Percentiles rank a stretch among this genome's conserved stretches.
Evolutionary conservation across 2,113 vertebrate species (phyloP).

Genomic region (Anguilla rostrata): DNA sequence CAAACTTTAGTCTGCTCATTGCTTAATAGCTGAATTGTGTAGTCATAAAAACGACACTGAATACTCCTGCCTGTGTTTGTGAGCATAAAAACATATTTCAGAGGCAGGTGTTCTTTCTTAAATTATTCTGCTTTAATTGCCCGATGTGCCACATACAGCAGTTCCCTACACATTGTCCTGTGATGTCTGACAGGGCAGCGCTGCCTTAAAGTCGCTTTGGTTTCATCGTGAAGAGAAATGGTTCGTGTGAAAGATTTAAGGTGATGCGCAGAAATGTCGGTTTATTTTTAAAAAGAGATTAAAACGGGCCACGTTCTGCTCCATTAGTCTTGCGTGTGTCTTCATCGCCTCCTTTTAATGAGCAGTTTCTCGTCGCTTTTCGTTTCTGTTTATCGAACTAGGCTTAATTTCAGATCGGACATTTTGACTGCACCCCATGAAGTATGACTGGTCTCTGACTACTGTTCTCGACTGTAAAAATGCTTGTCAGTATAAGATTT

Average conservation of each 20-base stretch:
- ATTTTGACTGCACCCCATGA: constrained; percentile 50
- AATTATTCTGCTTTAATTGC: no score
- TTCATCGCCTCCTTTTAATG: not conserved
- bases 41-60: not conserved
- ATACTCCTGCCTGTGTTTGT: not conserved
- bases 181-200: not conserved
- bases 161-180: not conserved
- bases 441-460: constrained; percentile 43
- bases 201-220: not conserved
- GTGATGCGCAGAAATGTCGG: not conserved
- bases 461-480: constrained; percentile 44
- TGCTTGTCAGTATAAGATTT: constrained; percentile 46
- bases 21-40: not conserved
- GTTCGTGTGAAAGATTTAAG: not conserved
- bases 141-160: not conserved
- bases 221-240: not conserved
- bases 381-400: not conserved
- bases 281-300: not conserved
- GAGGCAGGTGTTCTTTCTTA: not conserved
- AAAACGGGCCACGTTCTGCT: not conserved
- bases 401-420: constrained; percentile 19
- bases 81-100: not conserved
- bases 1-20: not conserved
- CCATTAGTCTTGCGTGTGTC: not conserved
- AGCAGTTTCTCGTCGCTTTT: not conserved